Evolutionary conservation across 2,888 invertebrate species (phyloP), one percentile per base, ranked within the genome.

Genomic region (Limulus polyphemus): DNA sequence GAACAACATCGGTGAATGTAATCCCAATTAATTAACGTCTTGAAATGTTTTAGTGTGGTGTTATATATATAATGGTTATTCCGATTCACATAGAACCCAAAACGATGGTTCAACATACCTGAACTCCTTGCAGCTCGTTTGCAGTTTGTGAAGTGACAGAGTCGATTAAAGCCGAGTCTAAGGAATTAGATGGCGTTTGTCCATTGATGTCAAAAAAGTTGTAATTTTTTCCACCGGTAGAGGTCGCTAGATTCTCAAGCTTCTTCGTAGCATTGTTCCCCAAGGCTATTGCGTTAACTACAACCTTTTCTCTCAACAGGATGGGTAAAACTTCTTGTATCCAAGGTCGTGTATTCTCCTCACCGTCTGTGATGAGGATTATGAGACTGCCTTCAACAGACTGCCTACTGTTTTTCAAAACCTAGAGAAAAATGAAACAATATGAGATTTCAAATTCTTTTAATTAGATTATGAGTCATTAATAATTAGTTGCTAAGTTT

Each of bases 201-300:
- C 67, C 69, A 32, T 64, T 61, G 14, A 54, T 47, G 16, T 68
- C 66, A 50, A 65, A 62, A 46, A 69, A 66, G 61, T 68, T 69
- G 52, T 63, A 69, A 11, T 65, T 64, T 16, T 63, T 61, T 12
- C 68, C 69, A 47, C 69, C 65, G 11, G 65, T 67, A 13, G 65
- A 57, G 7, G 60, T 57, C 5, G 69, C 64, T 58, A 69, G 63
- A 46, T 67, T 64, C 58, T 69, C 68, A 46, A 69, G 48, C 11
- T 70, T 70, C 1, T 68, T 67, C 13, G 71, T 70, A 11, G 62
- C 67, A 13, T 63, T 62, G 1, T 69, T 68, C 12, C 71, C 62
- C 32, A 64, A 65, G 12, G 69, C 69, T n/a, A 69, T 64, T 10
- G 70, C 65, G 57, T 70, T 69, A 14, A 70, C 62, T 14, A 64